Evolutionary conservation across 1,140 invertebrate genomes (phyloP).

Genomic region (Cydia amplana): DNA sequence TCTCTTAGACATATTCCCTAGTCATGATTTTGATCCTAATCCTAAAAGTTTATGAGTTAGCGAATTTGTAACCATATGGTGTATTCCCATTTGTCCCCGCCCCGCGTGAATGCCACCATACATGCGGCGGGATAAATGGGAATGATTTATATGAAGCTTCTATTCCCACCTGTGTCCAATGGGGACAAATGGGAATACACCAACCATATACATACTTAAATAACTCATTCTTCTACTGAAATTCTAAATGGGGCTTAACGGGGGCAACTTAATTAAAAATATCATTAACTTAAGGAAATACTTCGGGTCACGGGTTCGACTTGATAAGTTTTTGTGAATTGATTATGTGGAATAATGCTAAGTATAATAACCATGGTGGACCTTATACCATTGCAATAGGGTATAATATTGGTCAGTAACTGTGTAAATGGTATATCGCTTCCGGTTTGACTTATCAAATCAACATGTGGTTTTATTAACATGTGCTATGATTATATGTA

Average conservation of each 20-base stretch:
- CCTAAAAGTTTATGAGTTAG: too few relatives aligned
- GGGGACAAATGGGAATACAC: too few relatives aligned
- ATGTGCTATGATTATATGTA: slow-evolving; percentile 19
- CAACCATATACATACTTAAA: background rate
- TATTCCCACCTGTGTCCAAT: too few relatives aligned
- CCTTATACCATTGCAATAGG: too few relatives aligned
- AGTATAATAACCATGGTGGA: background rate
- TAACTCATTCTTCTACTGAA: background rate
- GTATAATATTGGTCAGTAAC: too few relatives aligned
- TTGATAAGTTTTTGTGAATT: slow-evolving; percentile 17
- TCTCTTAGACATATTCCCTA: too few relatives aligned
- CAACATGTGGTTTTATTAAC: slow-evolving; percentile 15
- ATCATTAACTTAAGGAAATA: slow-evolving; percentile 8
- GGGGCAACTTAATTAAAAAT: background rate
- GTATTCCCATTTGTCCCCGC: too few relatives aligned
- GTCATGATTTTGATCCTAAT: background rate
- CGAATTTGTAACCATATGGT: too few relatives aligned
- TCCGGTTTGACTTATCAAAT: slow-evolving; percentile 15
- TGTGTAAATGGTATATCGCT: background rate
- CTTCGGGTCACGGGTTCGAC: background rate
- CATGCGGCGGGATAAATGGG: too few relatives aligned
- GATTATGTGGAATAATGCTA: background rate
- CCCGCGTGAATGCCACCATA: too few relatives aligned
- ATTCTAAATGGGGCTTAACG: background rate
- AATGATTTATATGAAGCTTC: too few relatives aligned